Evolutionary conservation across 2,888 invertebrate genomes (phyloP).

Genomic region (Volucella zonaria): DNA sequence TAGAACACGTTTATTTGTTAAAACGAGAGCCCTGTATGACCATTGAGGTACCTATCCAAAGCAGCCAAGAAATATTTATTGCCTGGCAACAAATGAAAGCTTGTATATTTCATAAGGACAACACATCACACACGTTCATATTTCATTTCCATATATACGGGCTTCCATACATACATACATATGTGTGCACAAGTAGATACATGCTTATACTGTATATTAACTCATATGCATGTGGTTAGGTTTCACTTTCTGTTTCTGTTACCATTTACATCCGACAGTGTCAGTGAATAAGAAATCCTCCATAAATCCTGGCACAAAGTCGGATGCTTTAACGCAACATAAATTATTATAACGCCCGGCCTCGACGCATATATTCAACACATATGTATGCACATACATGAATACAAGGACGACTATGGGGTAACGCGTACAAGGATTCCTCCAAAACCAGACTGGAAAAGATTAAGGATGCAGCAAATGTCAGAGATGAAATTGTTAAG

Average conservation of each 20-base stretch:
- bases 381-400: not conserved
- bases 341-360: slow-evolving; percentile 67
- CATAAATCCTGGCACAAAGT: slow-evolving; percentile 70
- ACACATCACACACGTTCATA: slow-evolving; percentile 55
- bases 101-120: slow-evolving; percentile 38
- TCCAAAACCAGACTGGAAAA: not conserved
- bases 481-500: slow-evolving; percentile 27
- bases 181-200: too few relatives aligned
- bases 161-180: too few relatives aligned
- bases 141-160: slow-evolving; percentile 49
- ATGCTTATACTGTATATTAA: too few relatives aligned
- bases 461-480: slow-evolving; percentile 41
- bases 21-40: slow-evolving; percentile 3
- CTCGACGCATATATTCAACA: not conserved
- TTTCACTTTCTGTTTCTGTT: slow-evolving; percentile 54
- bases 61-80: slow-evolving; percentile 41
- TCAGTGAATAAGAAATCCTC: slow-evolving; percentile 64
- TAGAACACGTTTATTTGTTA: too few relatives aligned
- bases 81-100: slow-evolving; percentile 40
- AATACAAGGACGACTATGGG: slow-evolving; percentile 33
- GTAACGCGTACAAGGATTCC: not conserved
- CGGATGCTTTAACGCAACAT: slow-evolving; percentile 72
- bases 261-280: slow-evolving; percentile 62
- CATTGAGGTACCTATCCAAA: not conserved
- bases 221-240: slow-evolving; percentile 4